A percentile compares a stretch with the other conserved stretches of the same genome.
Conservation (phyloP, 2,113 vertebrate genomes). For the Macrotus californicus region DNA sequence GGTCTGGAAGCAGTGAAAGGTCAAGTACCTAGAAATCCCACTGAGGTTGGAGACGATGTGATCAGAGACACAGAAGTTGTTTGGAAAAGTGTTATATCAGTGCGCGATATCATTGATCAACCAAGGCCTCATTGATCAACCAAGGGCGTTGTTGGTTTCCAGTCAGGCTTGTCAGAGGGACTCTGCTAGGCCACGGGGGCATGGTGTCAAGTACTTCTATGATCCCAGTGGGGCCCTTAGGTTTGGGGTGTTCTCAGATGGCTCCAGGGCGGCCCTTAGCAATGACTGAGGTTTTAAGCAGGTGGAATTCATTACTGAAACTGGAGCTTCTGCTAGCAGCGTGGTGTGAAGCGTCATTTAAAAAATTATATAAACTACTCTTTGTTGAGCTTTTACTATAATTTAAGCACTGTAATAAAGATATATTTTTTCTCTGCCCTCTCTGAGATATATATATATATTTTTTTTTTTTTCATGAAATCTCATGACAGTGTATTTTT, state of each 20-base stretch:
- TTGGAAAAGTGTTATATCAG: neutral
- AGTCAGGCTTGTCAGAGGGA: neutral
- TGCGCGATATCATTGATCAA: neutral
- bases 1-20: too few species aligned
- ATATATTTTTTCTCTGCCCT: too few species aligned
- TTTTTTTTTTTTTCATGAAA: too few species aligned
- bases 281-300: conserved; percentile 18
- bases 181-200: neutral
- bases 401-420: too few species aligned
- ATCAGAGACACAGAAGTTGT: neutral
- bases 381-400: too few species aligned
- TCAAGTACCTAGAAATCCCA: neutral
- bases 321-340: neutral
- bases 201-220: neutral
- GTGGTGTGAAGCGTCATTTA: neutral
- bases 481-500: too few species aligned
- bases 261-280: neutral
- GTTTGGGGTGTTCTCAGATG: conserved; percentile 10
- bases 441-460: too few species aligned
- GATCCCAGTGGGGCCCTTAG: neutral
- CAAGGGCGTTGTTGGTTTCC: neutral
- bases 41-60: neutral
- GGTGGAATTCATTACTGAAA: neutral
- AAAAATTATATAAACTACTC: neutral
- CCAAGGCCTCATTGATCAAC: neutral